Conservation (phyloP, 1,140 invertebrate genomes). For the Globodera ellingtonae region DNA sequence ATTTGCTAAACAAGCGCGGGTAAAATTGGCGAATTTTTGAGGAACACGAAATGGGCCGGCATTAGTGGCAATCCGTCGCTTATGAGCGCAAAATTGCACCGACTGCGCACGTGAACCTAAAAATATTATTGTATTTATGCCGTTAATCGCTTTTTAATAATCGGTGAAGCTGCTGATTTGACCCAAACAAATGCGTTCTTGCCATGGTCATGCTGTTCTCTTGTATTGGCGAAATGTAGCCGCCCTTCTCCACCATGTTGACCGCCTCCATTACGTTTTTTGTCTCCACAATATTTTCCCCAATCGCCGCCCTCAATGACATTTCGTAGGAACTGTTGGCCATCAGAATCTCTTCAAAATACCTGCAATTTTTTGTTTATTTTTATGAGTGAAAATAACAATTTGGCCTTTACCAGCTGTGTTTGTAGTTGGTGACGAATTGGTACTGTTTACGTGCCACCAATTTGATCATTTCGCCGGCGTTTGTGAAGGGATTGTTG, state of each 20-base stretch:
- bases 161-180: not conserved
- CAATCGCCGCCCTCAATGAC: slow-evolving; percentile 36
- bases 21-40: slow-evolving; percentile 20
- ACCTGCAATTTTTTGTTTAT: slow-evolving; percentile 22
- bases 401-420: slow-evolving; percentile 36
- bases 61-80: slow-evolving; percentile 44
- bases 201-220: slow-evolving; percentile 42
- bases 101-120: slow-evolving; percentile 19
- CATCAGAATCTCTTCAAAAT: slow-evolving; percentile 41
- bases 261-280: slow-evolving; percentile 36
- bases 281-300: slow-evolving; percentile 37
- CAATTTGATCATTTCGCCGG: slow-evolving; percentile 41
- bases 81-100: slow-evolving; percentile 45
- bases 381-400: too few relatives aligned
- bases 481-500: slow-evolving; percentile 39
- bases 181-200: not conserved
- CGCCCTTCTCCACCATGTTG: slow-evolving; percentile 33
- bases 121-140: not conserved
- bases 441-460: slow-evolving; percentile 33
- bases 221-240: slow-evolving; percentile 46
- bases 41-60: slow-evolving; percentile 41
- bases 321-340: slow-evolving; percentile 39
- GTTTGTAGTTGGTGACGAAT: slow-evolving; percentile 43
- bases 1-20: not conserved
- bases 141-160: not conserved